A percentile compares a stretch with the other conserved stretches of the same genome.
These are phyloP conservation scores for Halocaridina rubra DNA, from an alignment of 2,888 invertebrate genomes.

Conservation along the genomic window DNA sequence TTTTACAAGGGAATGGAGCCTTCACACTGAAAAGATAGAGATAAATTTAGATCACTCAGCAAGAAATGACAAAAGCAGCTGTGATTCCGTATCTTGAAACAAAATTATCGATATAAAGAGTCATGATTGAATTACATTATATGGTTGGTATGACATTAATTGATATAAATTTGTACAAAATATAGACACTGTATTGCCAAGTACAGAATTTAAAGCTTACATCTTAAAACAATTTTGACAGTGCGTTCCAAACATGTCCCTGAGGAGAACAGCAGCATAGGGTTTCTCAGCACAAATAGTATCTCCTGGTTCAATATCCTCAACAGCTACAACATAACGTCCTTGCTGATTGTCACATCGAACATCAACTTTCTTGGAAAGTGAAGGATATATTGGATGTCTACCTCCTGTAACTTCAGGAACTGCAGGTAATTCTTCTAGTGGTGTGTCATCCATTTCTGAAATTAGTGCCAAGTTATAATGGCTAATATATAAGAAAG, in stretches of 20 bases:
- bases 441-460: neutral
- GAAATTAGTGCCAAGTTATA: no score
- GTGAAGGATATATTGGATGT: conserved; percentile 43
- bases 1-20: conserved; percentile 65
- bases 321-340: conserved; percentile 65
- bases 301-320: conserved; percentile 66
- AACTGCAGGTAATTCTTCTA: conserved; percentile 38
- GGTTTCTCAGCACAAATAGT: conserved; percentile 66
- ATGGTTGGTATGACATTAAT: no score
- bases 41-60: no score
- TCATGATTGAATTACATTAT: no score
- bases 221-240: conserved; percentile 66
- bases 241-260: conserved; percentile 65
- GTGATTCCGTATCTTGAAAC: no score
- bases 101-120: no score
- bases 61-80: no score
- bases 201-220: conserved; percentile 64
- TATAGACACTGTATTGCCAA: neutral
- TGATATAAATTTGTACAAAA: no score
- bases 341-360: conserved; percentile 62
- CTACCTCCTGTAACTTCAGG: conserved; percentile 38
- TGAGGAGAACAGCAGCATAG: conserved; percentile 65
- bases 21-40: conserved; percentile 36
- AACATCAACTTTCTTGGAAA: conserved; percentile 46
- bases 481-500: no score